Evolutionary conservation across 2,113 vertebrate genomes (phyloP).

Genomic region (Pluvialis apricaria): DNA sequence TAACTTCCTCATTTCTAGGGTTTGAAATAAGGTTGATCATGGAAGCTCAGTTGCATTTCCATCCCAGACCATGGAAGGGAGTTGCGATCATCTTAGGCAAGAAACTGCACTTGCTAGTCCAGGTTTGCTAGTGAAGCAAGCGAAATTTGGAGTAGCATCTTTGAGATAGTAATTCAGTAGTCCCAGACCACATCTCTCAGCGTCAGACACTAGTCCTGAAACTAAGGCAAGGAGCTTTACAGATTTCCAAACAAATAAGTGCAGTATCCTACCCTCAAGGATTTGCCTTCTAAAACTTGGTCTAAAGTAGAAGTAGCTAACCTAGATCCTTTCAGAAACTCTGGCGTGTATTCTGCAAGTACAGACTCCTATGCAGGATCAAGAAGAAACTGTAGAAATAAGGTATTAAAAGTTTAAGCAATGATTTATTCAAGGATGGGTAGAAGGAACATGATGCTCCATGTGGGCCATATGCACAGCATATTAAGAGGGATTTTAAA

Average conservation of each 20-base stretch:
- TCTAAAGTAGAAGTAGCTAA: background rate
- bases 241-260: background rate
- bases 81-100: background rate
- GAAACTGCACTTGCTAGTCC: background rate
- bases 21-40: background rate
- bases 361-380: background rate
- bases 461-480: background rate
- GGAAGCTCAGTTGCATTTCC: background rate
- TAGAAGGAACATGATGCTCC: background rate
- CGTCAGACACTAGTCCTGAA: background rate
- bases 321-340: background rate
- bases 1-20: background rate
- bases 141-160: background rate
- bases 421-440: background rate
- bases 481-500: background rate
- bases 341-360: accelerated
- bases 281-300: background rate
- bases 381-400: background rate
- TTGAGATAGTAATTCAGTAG: background rate
- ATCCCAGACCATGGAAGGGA: background rate
- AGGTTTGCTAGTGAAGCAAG: background rate
- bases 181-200: background rate
- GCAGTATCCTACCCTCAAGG: background rate
- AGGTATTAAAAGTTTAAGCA: background rate
- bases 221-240: background rate